Base-by-base conservation (phyloP, 2,888 invertebrate species). In the Ethmia dodecea region DNA sequence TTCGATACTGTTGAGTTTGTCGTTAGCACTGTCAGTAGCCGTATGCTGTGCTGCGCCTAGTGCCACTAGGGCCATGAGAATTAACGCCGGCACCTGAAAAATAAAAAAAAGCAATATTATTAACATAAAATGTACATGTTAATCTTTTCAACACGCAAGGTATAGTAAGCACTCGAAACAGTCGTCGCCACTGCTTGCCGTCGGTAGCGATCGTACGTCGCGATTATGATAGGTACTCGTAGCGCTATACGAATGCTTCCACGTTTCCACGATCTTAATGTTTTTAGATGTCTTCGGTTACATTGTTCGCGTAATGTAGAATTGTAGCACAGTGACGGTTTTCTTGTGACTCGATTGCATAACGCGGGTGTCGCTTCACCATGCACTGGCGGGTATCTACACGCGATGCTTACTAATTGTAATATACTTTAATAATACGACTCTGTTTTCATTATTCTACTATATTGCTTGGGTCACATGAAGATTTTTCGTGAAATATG, bases 1-100 rank as follows among this genome's bases (percentile, higher is more conserved):
- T 31, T 86, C 84, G 25, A 87, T 68, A 13, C 63, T 78, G 45
- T 88, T 88, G 12, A 67, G 55, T 40, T 72, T 76, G 37, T 87
- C 81, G 47, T 70, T 72, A 28, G 59, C 44, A 5, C 31, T 43
- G 39, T 76, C 69, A 15, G 67, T 64, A 2, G 68, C 62, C 13
- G 62, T 45, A n/a, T 77, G 72, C 54, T 79, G 65, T 29, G 78
- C 64, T 33, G 61, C 50, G 38, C 53, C 60, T 24, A 68, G 49
- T 30, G 69, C 51, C 36, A 75, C 45, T 35, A 75, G 46, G 37
- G 63, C 57, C 43, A 70, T 42, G 41, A 79, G 45, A 40, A 71
- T 28, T 11, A 77, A 56, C 56, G 66, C 65, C 60, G 59, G 53
- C 54, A 69, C 60, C 78, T 84, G 83, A 11, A 26, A 35, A 80